Evolutionary conservation across 2,797 vertebrate species (phyloP), one percentile per base, ranked within the genome.

Genomic region (Sebastes steindachneri): DNA sequence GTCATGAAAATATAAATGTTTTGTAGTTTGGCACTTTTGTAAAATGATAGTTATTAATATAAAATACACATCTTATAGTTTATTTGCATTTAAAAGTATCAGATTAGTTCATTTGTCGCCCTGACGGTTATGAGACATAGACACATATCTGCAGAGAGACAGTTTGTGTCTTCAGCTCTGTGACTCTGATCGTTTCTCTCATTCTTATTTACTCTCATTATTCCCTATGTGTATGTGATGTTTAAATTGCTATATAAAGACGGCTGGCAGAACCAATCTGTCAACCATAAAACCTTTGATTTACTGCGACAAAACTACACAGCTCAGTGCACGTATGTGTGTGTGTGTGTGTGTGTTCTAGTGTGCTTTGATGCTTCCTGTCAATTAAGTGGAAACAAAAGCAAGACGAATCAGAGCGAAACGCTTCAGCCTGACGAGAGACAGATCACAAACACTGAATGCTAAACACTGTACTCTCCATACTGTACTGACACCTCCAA

Each of bases 211-310:
- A 54, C 59, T 28, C 53, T 60, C 41, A 77, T 77, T 70, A 57
- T 69, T 71, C 37, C 63, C 62, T 21, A 48, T 51, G 62, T 54
- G 63, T 71, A 33, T 60, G 68, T 41, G 70, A 70, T 75, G 57
- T 78, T 84, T 71, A 82, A 83, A 85, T 59, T 79, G 77, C 54
- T 75, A n/a, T 70, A 81, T 68, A 82, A 85, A 80, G 58, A 54
- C 23, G 55, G 23, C 72, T 70, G 48, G 59, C 60, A 75, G 57
- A 83, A 82, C 53, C 73, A 29, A 77, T 81, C 77, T 33, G 71
- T 79, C 64, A 73, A 62, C 48, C 62, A 25, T 23, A 54, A 72
- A 83, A 82, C 79, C 84, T 89, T 86, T 82, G 77, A 89, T 87
- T 89, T 71, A 45, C 62, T 58, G n/a, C 73, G 71, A 80, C 77